Percentiles rank a stretch among this genome's conserved stretches.
Conservation (phyloP, 2,113 vertebrate species). For the Ivindomyrus marchei region DNA sequence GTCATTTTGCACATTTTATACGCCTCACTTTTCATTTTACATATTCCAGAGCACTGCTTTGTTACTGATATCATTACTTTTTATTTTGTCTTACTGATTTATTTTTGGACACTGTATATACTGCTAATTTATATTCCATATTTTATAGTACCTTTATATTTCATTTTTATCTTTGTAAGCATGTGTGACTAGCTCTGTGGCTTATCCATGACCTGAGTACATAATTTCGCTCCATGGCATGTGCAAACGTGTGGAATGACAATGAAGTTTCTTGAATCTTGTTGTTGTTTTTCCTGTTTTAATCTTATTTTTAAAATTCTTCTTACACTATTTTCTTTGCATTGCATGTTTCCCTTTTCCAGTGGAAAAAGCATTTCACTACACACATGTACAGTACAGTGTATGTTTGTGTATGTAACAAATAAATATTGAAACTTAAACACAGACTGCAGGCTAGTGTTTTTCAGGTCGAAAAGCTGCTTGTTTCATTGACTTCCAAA, state of each 20-base stretch:
- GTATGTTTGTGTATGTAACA: background rate
- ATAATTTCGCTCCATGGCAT: no score
- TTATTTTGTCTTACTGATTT: background rate
- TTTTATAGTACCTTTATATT: no score
- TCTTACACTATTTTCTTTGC: background rate
- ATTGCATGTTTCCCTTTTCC: background rate
- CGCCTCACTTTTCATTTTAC: background rate
- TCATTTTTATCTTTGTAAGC: no score
- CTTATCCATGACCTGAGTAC: no score
- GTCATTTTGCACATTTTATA: background rate
- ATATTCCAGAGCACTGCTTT: background rate
- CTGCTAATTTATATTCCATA: no score
- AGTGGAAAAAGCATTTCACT: background rate
- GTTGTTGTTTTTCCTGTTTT: background rate
- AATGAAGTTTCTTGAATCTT: no score
- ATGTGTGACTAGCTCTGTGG: no score
- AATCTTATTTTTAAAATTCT: background rate
- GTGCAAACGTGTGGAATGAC: no score
- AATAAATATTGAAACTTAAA: background rate
- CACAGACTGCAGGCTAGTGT: background rate
- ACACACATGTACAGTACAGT: background rate
- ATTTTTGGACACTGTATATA: background rate
- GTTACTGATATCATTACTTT: background rate
- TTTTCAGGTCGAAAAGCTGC: background rate
- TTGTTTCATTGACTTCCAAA: background rate